Evolutionary conservation across 1,140 invertebrate species (phyloP).

Genomic region (Caerostris darwini): DNA sequence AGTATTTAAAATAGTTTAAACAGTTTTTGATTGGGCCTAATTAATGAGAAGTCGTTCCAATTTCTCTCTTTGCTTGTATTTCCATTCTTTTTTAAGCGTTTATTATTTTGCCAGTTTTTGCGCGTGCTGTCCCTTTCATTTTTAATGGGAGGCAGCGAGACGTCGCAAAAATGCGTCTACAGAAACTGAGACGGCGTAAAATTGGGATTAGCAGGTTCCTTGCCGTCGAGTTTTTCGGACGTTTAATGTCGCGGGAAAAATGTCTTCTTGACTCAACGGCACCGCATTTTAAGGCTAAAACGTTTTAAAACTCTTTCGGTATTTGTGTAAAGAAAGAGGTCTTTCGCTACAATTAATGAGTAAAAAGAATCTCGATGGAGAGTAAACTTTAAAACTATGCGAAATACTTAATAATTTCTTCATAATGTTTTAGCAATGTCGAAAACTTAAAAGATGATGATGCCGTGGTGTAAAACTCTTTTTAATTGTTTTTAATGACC

Average conservation of each 20-base stretch:
- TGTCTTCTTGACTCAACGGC: slow-evolving; percentile 22
- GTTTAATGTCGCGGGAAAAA: slow-evolving; percentile 47
- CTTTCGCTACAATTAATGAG: slow-evolving; percentile 31
- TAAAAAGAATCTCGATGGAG: slow-evolving; percentile 45
- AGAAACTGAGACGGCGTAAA: not conserved
- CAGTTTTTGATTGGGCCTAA: slow-evolving; percentile 72
- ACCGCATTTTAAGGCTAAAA: not conserved
- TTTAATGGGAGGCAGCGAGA: slow-evolving; percentile 35
- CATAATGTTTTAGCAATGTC: slow-evolving; percentile 2
- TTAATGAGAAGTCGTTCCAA: slow-evolving; percentile 67
- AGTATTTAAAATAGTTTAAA: slow-evolving; percentile 75
- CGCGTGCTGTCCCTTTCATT: slow-evolving; percentile 10
- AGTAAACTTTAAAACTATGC: slow-evolving; percentile 65
- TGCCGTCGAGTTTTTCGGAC: slow-evolving; percentile 1
- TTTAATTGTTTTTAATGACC: slow-evolving; percentile 37
- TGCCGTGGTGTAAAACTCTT: not conserved
- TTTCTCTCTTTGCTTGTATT: not conserved
- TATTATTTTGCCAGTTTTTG: not conserved
- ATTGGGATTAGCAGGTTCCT: slow-evolving; percentile 3
- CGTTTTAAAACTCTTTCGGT: slow-evolving; percentile 65
- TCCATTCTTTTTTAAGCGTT: slow-evolving; percentile 6
- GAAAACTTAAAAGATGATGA: not conserved
- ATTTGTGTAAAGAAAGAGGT: slow-evolving; percentile 29
- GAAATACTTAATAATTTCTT: slow-evolving; percentile 67
- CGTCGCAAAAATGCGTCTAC: slow-evolving; percentile 28